A percentile compares a stretch with the other conserved stretches of the same genome.
phyloP scores from a whole-genome alignment of 2,113 vertebrate genomes.

The Lepus timidus region DNA sequence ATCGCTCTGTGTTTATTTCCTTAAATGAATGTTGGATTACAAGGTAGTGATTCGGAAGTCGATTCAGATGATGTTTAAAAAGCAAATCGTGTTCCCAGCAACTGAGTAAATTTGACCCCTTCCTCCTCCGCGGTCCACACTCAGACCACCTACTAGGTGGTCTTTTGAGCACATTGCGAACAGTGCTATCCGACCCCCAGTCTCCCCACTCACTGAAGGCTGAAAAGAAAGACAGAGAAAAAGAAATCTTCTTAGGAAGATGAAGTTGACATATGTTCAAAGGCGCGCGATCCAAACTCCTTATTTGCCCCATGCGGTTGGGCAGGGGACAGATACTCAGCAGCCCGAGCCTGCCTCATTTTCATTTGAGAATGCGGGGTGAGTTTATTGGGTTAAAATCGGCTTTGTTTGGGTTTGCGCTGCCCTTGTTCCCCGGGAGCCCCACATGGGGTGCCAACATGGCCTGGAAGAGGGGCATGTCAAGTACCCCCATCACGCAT shows the following conservation, averaged over 20 bases:
- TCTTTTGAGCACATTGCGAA: neutral
- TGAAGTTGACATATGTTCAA: constrained; percentile 51
- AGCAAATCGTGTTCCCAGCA: neutral
- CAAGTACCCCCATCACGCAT: constrained; percentile 98
- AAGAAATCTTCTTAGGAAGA: constrained; percentile 50
- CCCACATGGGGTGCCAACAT: constrained; percentile 93
- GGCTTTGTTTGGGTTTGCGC: constrained; percentile 90
- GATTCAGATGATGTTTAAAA: neutral
- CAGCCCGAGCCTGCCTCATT: constrained; percentile 68
- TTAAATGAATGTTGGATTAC: neutral
- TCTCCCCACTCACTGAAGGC: neutral
- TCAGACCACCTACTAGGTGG: neutral
- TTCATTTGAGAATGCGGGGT: constrained; percentile 80
- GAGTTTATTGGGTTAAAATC: constrained; percentile 90
- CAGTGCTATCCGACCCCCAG: rapidly evolving
- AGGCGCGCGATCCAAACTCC: constrained; percentile 51
- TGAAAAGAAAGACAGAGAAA: neutral
- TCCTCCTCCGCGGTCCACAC: neutral
- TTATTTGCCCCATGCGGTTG: constrained; percentile 65
- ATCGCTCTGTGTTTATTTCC: neutral
- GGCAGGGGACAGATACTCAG: constrained; percentile 50
- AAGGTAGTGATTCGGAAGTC: neutral
- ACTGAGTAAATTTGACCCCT: neutral
- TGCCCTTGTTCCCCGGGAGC: constrained; percentile 88
- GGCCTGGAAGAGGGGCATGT: constrained; percentile 98